Conservation (phyloP, 1,140 invertebrate genomes). For the Pararge aegeria region DNA sequence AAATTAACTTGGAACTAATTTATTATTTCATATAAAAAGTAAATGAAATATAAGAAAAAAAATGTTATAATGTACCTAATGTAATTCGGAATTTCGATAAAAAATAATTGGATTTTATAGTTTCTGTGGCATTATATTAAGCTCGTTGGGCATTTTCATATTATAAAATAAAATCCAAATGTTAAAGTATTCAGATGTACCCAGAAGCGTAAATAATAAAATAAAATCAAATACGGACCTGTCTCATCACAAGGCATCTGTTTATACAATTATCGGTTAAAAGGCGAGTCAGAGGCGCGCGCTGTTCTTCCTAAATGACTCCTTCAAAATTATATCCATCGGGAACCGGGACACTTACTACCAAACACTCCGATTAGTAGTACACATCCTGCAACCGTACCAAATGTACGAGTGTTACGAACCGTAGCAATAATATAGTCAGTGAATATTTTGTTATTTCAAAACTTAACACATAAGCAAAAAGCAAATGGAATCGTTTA, state of each 20-base stretch:
- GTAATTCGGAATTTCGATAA: too few relatives aligned
- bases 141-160: too few relatives aligned
- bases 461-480: not conserved
- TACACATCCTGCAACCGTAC: conserved; percentile 45
- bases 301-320: conserved; percentile 77
- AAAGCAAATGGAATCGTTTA: conserved; percentile 23
- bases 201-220: too few relatives aligned
- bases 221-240: conserved; percentile 41
- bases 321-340: conserved; percentile 67
- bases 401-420: conserved; percentile 12
- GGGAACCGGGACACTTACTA: conserved; percentile 62
- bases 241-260: conserved; percentile 63
- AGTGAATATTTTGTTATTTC: not conserved
- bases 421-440: not conserved
- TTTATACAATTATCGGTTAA: conserved; percentile 78
- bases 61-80: too few relatives aligned
- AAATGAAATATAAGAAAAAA: too few relatives aligned
- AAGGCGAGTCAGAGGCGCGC: conserved; percentile 67
- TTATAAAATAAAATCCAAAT: not conserved
- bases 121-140: too few relatives aligned
- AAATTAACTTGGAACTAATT: too few relatives aligned
- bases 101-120: too few relatives aligned
- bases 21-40: too few relatives aligned
- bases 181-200: too few relatives aligned
- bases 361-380: conserved; percentile 49